Evolutionary conservation across 2,888 invertebrate species (phyloP).

Genomic region (Automeris io): DNA sequence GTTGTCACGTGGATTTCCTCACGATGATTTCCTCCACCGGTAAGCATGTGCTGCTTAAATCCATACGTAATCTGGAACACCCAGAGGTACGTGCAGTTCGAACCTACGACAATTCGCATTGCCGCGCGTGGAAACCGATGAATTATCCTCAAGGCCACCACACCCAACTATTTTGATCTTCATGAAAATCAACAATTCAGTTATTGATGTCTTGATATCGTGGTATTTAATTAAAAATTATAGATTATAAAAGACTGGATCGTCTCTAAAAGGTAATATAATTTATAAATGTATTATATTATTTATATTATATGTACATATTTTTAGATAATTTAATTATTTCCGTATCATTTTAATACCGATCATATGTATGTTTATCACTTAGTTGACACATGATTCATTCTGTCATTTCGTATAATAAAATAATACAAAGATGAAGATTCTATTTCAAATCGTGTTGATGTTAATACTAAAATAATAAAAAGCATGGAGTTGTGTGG

Average conservation of each 20-base stretch:
- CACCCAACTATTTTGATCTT: too few species aligned
- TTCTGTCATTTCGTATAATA: neutral
- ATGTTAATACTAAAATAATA: conserved; percentile 1
- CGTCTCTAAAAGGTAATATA: neutral
- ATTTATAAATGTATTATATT: neutral
- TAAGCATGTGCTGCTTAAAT: too few species aligned
- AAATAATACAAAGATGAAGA: neutral
- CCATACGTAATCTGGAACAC: too few species aligned
- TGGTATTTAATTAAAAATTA: neutral
- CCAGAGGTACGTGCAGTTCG: too few species aligned
- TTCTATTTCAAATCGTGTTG: neutral
- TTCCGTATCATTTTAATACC: conserved; percentile 46
- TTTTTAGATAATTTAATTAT: conserved; percentile 22
- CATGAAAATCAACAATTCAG: too few species aligned
- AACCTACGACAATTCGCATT: too few species aligned
- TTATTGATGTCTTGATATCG: too few species aligned
- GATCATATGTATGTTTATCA: conserved; percentile 11
- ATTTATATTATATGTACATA: conserved; percentile 9
- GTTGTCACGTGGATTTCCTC: too few species aligned
- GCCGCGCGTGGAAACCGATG: too few species aligned
- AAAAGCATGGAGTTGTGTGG: conserved; percentile 18
- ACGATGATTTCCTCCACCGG: too few species aligned
- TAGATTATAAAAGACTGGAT: neutral
- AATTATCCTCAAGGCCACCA: too few species aligned
- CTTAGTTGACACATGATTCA: conserved; percentile 2